Evolutionary conservation across 2,113 vertebrate species (phyloP).

Genomic region (Trematocara variabile): DNA sequence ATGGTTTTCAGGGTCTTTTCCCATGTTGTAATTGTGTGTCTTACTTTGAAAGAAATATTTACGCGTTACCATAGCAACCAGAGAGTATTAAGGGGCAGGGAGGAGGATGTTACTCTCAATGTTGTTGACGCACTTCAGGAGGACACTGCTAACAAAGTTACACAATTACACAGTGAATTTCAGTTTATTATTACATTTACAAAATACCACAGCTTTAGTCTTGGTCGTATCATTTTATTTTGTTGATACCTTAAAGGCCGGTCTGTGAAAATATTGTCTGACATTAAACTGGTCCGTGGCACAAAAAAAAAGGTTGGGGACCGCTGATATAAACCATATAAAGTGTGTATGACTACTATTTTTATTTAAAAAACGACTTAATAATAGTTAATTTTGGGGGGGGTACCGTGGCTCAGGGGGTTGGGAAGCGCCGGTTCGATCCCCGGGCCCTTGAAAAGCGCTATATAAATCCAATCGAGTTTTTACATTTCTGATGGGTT

Average conservation of each 20-base stretch:
- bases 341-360: background rate
- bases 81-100: background rate
- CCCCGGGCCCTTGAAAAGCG: too few relatives aligned
- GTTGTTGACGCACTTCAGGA: background rate
- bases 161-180: background rate
- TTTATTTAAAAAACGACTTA: fast-evolving
- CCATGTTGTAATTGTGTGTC: fast-evolving
- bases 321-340: fast-evolving
- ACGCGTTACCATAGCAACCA: fast-evolving
- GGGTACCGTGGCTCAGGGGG: too few relatives aligned
- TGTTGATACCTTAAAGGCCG: background rate
- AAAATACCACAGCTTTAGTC: fast-evolving
- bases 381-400: background rate
- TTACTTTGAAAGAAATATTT: background rate
- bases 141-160: fast-evolving
- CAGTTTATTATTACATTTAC: background rate
- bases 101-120: background rate
- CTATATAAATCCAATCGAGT: too few relatives aligned
- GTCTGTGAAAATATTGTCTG: fast-evolving
- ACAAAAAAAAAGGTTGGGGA: background rate
- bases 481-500: background rate
- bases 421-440: too few relatives aligned
- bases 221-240: fast-evolving
- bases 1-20: fast-evolving
- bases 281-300: background rate